phyloP scores from a whole-genome alignment of 2,797 vertebrate species.

The Pachyuromys duprasi region DNA sequence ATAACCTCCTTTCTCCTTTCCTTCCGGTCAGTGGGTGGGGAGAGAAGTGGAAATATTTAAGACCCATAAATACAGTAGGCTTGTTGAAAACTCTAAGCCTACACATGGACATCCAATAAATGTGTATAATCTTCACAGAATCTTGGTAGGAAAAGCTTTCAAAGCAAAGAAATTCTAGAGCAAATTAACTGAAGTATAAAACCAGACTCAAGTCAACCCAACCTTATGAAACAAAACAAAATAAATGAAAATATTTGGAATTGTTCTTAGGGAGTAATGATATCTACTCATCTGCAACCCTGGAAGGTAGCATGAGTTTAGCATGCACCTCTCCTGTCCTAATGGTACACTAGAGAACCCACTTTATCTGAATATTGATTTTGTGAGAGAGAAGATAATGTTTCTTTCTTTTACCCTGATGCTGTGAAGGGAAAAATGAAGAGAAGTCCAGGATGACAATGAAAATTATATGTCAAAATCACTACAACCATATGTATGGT shows the following conservation, averaged over 20 bases:
- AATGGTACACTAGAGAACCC: no score
- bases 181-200: neutral
- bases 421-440: neutral
- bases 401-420: neutral
- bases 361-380: neutral
- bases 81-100: no score
- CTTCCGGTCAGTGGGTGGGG: no score
- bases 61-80: no score
- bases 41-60: no score
- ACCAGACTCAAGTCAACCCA: neutral
- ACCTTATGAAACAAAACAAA: neutral
- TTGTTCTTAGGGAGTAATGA: neutral
- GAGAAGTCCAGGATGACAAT: neutral
- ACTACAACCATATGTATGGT: neutral
- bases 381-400: neutral
- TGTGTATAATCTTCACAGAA: neutral
- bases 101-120: neutral
- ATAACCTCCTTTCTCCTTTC: no score
- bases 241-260: neutral
- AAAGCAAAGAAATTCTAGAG: neutral
- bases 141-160: neutral
- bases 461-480: neutral
- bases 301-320: neutral
- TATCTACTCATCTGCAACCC: neutral
- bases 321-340: accelerated